phyloP scores from a whole-genome alignment of 2,797 vertebrate genomes.

The Hemibagrus guttatus region DNA sequence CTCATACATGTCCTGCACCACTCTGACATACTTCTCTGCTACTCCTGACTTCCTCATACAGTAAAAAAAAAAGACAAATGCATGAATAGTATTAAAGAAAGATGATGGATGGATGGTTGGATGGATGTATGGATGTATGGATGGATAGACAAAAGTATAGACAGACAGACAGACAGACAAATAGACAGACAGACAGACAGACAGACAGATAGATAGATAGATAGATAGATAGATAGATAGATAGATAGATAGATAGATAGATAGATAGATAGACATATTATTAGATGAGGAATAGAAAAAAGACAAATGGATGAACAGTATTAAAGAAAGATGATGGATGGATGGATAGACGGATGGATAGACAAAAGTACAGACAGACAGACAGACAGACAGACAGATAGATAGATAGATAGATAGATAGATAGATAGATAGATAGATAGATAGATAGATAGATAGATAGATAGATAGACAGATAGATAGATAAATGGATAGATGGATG shows the following conservation, averaged over 20 bases:
- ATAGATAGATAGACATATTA: not conserved
- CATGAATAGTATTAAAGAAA: too few species aligned
- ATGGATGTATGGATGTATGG: too few species aligned
- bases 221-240: not conserved
- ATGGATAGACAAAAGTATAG: not conserved
- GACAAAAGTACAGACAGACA: not conserved
- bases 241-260: not conserved
- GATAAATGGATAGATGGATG: not conserved
- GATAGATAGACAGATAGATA: not conserved
- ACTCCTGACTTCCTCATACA: too few species aligned
- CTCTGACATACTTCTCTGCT: too few species aligned
- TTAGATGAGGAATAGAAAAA: too few species aligned
- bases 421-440: not conserved
- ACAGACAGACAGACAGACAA: not conserved
- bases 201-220: not conserved
- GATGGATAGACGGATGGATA: too few species aligned
- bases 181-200: too few species aligned
- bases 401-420: not conserved
- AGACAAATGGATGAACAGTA: not conserved
- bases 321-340: too few species aligned
- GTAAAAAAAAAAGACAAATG: too few species aligned
- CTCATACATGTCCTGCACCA: too few species aligned
- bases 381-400: not conserved
- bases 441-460: not conserved
- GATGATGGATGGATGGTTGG: not conserved